A percentile compares a stretch with the other conserved stretches of the same genome.
phyloP scores from a whole-genome alignment of 2,797 vertebrate species.

The Ispidina lecontei region DNA sequence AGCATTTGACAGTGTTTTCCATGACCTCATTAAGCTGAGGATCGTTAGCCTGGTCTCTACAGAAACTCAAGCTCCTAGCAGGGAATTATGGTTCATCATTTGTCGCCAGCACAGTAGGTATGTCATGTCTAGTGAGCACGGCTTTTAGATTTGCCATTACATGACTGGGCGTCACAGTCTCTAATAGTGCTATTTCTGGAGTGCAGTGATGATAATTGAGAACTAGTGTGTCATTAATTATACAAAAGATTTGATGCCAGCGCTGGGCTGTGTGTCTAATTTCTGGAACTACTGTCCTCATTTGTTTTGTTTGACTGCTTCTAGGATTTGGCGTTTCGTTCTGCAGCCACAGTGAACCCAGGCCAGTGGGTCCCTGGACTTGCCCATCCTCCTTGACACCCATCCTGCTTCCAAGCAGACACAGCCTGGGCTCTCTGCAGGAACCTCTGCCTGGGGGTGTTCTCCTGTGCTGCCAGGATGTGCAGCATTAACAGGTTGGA shows the following conservation, averaged over 20 bases:
- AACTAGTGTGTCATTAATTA: constrained; percentile 63
- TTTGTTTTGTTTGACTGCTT: constrained; percentile 49
- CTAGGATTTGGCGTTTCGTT: background rate
- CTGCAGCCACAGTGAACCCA: background rate
- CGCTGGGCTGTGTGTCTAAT: background rate
- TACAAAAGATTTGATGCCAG: constrained; percentile 47
- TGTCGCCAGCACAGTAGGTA: constrained; percentile 61
- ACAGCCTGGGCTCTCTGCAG: background rate
- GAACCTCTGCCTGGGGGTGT: background rate
- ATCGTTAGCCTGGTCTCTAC: background rate
- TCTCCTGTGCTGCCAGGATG: background rate
- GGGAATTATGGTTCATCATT: background rate
- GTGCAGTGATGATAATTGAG: constrained; percentile 46
- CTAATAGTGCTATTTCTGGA: constrained; percentile 52
- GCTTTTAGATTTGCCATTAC: constrained; percentile 16
- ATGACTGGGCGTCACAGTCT: constrained; percentile 3
- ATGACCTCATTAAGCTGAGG: constrained; percentile 31
- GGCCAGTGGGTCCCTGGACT: background rate
- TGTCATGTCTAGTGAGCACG: constrained; percentile 21
- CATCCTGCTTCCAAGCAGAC: background rate
- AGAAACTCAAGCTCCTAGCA: constrained; percentile 31
- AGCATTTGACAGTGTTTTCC: constrained; percentile 37
- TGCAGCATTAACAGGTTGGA: rapidly evolving
- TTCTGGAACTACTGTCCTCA: constrained; percentile 49
- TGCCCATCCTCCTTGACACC: background rate